Evolutionary conservation across 1,140 invertebrate species (phyloP), one percentile per base, ranked within the genome.

Genomic region (Oedothorax gibbosus): DNA sequence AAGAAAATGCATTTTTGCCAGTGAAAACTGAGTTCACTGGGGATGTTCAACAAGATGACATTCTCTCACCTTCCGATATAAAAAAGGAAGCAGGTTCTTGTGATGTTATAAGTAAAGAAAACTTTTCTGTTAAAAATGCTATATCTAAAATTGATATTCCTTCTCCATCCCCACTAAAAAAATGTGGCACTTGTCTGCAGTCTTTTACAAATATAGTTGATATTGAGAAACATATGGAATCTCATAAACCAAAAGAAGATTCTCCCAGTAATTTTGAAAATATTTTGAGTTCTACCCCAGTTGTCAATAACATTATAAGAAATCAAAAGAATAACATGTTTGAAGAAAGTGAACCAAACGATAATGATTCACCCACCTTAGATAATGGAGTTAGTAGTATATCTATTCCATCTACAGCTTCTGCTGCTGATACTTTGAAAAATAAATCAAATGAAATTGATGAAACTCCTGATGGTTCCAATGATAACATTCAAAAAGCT

Each of bases 1-100:
- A 80, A 68, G 60, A 56, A 66, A 78, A 64, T 71, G 72, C 83
- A 78, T 76, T 84, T 50, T 51, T 85, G 14, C 83, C 72, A 20
- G 50, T 64, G 9, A 85, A 62, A 21, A 12, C 56, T 21, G 53
- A 60, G 7, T 18, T 50, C 6, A 18, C 68, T 18, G 14, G 35
- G 60, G 35, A 64, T n/a, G 35, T 53, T 49, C n/a, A 18, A 12
- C 68, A 57, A 18, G 49, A 21, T n/a, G 51, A 77, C 3, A 62
- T 14, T 11, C 12, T 50, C 53, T n/a, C 21, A 10, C 7, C 11
- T 20, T 18, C 49, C 21, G 50, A 62, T n/a, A 68, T 64, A 18
- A 71, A 72, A 49, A 66, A 57, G 18, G 18, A 75, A 57, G 35
- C 69, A 50, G 50, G 8, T 49, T 50, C 50, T 51, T 6, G 50